phyloP scores from a whole-genome alignment of 2,113 vertebrate genomes.

The Arothron firmamentum region DNA sequence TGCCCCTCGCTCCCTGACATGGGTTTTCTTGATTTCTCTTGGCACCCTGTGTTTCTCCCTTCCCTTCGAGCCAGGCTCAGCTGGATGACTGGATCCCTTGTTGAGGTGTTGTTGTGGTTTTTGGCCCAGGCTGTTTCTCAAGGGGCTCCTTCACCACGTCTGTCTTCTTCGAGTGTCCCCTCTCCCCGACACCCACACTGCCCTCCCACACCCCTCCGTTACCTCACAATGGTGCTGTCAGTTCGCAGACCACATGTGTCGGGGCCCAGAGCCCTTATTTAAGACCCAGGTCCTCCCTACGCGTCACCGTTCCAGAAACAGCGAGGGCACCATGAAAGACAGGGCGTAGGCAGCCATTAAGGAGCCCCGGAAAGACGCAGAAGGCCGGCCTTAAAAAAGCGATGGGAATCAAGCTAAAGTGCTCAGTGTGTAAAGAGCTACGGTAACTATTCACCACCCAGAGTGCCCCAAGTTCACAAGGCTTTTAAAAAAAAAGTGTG shows the following conservation, averaged over 20 bases:
- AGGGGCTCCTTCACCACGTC: conserved; percentile 72
- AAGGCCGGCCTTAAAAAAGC: conserved; percentile 39
- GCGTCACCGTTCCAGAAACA: conserved; percentile 53
- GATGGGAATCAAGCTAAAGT: conserved; percentile 50
- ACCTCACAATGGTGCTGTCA: conserved; percentile 72
- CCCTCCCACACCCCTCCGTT: conserved; percentile 15
- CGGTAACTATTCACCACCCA: conserved; percentile 62
- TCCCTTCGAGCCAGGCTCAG: conserved; percentile 35
- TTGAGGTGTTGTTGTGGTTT: conserved; percentile 68
- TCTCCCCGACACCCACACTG: conserved; percentile 48
- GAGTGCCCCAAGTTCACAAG: conserved; percentile 61
- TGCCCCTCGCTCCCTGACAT: conserved; percentile 8
- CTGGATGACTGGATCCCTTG: conserved; percentile 68
- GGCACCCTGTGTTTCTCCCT: conserved; percentile 49
- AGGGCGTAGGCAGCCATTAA: conserved; percentile 59
- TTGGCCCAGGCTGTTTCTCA: conserved; percentile 63
- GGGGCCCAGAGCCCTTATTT: conserved; percentile 63
- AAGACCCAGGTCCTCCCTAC: conserved; percentile 55
- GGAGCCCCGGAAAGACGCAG: conserved; percentile 46
- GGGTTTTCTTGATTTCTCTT: conserved; percentile 39
- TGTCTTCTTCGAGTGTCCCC: conserved; percentile 64
- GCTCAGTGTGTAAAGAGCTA: conserved; percentile 39
- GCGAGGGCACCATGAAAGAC: conserved; percentile 59
- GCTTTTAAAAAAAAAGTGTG: conserved; percentile 60
- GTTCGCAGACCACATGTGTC: conserved; percentile 70